A percentile compares a stretch with the other conserved stretches of the same genome.
Evolutionary conservation across 2,888 invertebrate species (phyloP).

Genomic region (Entomobrya multifasciata): DNA sequence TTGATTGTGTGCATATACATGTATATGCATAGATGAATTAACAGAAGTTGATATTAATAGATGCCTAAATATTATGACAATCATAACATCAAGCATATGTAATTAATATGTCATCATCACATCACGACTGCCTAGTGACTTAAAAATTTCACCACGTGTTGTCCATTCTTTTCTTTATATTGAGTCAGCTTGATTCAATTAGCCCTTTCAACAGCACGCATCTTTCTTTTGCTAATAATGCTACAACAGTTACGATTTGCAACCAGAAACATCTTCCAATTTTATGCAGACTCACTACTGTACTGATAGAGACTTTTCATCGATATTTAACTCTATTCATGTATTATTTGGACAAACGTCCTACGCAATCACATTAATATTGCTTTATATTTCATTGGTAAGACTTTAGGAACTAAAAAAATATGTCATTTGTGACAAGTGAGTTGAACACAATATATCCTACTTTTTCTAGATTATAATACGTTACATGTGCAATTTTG

Average conservation of each 20-base stretch:
- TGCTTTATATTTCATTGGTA: neutral
- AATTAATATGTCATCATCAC: constrained; percentile 60
- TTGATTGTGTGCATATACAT: too few species aligned
- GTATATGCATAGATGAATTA: too few species aligned
- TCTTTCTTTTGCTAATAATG: constrained; percentile 25
- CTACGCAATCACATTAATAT: neutral
- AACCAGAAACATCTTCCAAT: too few species aligned
- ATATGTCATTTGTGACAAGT: constrained; percentile 20
- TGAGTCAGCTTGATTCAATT: constrained; percentile 42
- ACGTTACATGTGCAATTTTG: too few species aligned
- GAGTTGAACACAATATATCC: neutral
- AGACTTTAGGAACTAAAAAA: neutral
- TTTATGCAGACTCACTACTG: too few species aligned
- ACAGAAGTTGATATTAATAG: too few species aligned
- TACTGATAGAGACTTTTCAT: too few species aligned
- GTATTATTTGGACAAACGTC: too few species aligned
- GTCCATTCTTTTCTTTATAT: constrained; percentile 48
- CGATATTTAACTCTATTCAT: too few species aligned
- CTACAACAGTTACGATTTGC: too few species aligned
- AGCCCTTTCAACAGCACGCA: neutral
- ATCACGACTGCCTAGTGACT: constrained; percentile 11
- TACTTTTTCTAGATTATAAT: constrained; percentile 2
- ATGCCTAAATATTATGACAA: too few species aligned
- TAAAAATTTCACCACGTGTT: constrained; percentile 58
- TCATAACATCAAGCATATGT: too few species aligned